Base-by-base conservation (phyloP, 1,140 invertebrate species). In the Thereuonema tuberculata region DNA sequence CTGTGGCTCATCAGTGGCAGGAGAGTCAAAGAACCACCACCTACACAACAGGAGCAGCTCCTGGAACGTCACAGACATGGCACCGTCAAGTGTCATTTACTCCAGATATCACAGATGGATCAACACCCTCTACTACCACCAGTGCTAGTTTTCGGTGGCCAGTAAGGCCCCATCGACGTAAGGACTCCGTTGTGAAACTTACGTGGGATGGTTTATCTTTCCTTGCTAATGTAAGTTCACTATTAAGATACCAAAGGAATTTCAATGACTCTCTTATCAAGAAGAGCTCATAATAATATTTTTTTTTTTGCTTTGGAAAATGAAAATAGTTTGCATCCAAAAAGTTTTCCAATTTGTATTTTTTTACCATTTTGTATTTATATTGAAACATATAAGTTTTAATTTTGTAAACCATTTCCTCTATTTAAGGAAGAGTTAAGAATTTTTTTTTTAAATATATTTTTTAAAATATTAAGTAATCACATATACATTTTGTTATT, bases 141-240 rank as follows among this genome's bases (percentile, higher is more conserved):
- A 17, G 5, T 37, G 31, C 17, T 37, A 5, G 31, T 9, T 17
- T 37, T 5, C 31, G 31, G 31, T 9, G 31, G 17, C 31, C 5
- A 37, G 57, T 59, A 60, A 17, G 48, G 25, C 60, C 57, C 43
- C 63, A 64, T 43, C 61, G 62, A 24, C 62, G 72, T 24, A 76
- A 76, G 64, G 72, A 75, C 25, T 75, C 75, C 27, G 75, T 75
- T 2, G 64, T 71, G 15, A 71, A 70, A 60, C 72, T 76, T 70
- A 72, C 74, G 14, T 67, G 69, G 64, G 72, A 72, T 64, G 73
- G 73, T 27, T 62, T 76, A 28, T 62, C 68, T 31, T 69, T 68
- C 55, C 64, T 75, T 20, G 62, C 68, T 37, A 52, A 61, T 53
- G 73, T 75, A 62, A 65, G n/a, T n/a, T n/a, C n/a, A n/a, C n/a